Evolutionary conservation across 2,888 invertebrate genomes (phyloP).

Genomic region (Phorcus lineatus): DNA sequence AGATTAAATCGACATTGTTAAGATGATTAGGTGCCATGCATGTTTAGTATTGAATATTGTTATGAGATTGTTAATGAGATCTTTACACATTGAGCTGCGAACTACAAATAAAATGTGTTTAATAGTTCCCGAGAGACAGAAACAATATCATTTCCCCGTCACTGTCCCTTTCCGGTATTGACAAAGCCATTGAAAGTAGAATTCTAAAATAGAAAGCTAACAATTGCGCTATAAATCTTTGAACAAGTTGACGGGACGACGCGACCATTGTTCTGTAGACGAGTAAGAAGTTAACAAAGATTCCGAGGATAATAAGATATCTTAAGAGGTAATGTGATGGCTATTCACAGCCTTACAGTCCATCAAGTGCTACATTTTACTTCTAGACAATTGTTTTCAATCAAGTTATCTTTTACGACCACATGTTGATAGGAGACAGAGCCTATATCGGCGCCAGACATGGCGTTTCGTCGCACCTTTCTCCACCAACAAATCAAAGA

Average conservation of each 20-base stretch:
- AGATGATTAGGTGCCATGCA: too few species aligned
- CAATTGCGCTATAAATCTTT: not conserved
- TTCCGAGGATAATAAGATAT: not conserved
- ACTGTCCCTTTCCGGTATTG: not conserved
- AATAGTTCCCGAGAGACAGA: not conserved
- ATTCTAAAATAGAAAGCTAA: not conserved
- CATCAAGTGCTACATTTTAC: not conserved
- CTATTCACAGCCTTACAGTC: not conserved
- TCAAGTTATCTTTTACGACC: not conserved
- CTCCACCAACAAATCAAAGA: not conserved
- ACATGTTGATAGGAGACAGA: not conserved
- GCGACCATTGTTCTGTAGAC: not conserved
- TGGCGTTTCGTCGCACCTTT: not conserved
- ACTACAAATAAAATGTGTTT: not conserved
- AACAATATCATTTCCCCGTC: not conserved
- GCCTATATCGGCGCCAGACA: not conserved
- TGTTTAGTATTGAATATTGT: too few species aligned
- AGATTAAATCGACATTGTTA: too few species aligned
- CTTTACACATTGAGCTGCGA: not conserved
- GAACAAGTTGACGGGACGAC: not conserved
- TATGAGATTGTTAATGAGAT: not conserved
- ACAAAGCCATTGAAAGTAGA: not conserved
- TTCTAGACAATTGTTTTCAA: constrained; percentile 5
- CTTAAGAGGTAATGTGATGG: not conserved
- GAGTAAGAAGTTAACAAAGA: not conserved